These are phyloP conservation scores for Lutraria lutraria DNA, from an alignment of 2,888 invertebrate species.

Conservation along the genomic window DNA sequence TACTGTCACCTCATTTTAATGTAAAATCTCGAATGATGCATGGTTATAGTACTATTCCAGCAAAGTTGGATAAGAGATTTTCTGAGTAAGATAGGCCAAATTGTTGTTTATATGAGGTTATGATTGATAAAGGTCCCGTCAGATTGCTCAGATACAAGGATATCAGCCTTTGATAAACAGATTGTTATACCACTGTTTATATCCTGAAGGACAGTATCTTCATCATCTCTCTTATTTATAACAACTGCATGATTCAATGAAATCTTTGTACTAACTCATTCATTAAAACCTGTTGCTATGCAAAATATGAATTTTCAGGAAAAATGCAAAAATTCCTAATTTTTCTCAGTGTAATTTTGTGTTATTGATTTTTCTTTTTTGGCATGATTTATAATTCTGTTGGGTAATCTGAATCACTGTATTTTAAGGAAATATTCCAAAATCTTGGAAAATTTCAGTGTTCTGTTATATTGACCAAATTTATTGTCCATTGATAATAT, in stretches of 20 bases:
- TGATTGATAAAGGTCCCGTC: background rate
- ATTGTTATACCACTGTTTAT: background rate
- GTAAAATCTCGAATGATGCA: background rate
- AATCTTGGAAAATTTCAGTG: background rate
- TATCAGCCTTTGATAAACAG: background rate
- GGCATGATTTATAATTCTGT: background rate
- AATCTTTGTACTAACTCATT: background rate
- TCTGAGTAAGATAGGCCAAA: background rate
- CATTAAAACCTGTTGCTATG: background rate
- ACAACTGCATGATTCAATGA: background rate
- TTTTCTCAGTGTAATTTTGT: background rate
- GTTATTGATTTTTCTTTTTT: background rate
- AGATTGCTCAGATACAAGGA: background rate
- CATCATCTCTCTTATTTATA: background rate
- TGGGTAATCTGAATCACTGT: slow-evolving; percentile 2
- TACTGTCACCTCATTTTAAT: slow-evolving; percentile 15
- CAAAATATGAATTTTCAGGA: background rate
- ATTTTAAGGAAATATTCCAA: slow-evolving; percentile 7
- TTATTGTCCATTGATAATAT: background rate
- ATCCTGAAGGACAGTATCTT: background rate
- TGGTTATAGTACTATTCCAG: background rate
- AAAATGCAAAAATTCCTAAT: background rate
- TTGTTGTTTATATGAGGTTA: slow-evolving; percentile 20
- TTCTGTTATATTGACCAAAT: background rate
- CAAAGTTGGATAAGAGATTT: slow-evolving; percentile 3